Evolutionary conservation across 2,797 vertebrate species (phyloP).

Genomic region (Sebastes nivosus): DNA sequence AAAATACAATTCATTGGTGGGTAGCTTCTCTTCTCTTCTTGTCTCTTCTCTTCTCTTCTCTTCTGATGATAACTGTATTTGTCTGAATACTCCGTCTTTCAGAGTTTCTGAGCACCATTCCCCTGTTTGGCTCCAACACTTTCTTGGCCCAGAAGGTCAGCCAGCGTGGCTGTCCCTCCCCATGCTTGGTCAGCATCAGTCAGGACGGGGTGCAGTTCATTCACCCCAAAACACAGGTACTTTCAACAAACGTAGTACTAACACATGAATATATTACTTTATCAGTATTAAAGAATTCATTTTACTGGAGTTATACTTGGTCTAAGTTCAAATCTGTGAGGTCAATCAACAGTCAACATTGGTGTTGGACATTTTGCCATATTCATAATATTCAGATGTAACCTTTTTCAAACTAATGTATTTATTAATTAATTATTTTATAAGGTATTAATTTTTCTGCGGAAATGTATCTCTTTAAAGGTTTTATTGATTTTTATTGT

Average conservation of each 20-base stretch:
- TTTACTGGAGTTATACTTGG: background rate
- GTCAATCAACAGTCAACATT: background rate
- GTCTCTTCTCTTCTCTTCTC: background rate
- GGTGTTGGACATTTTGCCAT: background rate
- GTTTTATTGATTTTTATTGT: too few relatives aligned
- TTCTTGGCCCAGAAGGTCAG: slow-evolving; percentile 85
- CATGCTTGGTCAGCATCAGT: slow-evolving; percentile 84
- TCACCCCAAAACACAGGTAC: slow-evolving; percentile 85
- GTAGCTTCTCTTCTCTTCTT: slow-evolving; percentile 2
- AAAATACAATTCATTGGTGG: slow-evolving; percentile 80
- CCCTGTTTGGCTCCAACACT: slow-evolving; percentile 86
- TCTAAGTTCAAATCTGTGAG: background rate
- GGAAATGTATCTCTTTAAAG: too few relatives aligned
- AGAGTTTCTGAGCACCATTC: slow-evolving; percentile 81
- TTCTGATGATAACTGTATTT: background rate
- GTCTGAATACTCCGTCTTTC: slow-evolving; percentile 29
- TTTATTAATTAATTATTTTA: too few relatives aligned
- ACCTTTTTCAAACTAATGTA: too few relatives aligned
- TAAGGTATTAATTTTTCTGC: too few relatives aligned
- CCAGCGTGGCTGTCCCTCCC: slow-evolving; percentile 67
- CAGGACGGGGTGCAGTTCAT: slow-evolving; percentile 81
- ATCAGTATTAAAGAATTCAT: background rate
- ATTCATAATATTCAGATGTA: too few relatives aligned
- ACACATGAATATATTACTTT: background rate
- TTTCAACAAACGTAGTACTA: too few relatives aligned